Evolutionary conservation across 1,140 invertebrate species (phyloP).

Genomic region (Portunus trituberculatus): DNA sequence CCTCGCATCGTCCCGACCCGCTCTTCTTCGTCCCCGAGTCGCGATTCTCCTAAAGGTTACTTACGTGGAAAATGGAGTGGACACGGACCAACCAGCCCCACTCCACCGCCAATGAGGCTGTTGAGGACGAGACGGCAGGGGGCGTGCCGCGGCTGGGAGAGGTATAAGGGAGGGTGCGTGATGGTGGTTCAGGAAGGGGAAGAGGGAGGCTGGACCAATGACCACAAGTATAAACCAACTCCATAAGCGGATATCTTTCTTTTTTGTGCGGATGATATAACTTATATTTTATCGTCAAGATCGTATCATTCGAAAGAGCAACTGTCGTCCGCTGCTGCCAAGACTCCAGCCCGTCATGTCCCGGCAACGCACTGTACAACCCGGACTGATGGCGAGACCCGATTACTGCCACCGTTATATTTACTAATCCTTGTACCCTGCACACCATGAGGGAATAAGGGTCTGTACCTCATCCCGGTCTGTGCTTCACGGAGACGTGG

Average conservation of each 20-base stretch:
- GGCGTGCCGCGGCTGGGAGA: not conserved
- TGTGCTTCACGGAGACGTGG: slow-evolving; percentile 25
- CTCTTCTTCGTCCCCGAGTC: not conserved
- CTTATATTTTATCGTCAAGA: slow-evolving; percentile 62
- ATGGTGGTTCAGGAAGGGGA: not conserved
- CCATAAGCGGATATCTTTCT: slow-evolving; percentile 57
- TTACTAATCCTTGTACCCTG: not conserved
- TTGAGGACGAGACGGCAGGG: not conserved
- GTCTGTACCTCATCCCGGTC: not conserved
- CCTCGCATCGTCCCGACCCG: not conserved
- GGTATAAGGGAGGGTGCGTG: not conserved
- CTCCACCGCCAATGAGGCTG: not conserved
- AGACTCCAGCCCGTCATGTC: not conserved
- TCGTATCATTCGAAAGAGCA: slow-evolving; percentile 44
- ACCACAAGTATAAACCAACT: slow-evolving; percentile 49
- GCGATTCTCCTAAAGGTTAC: too few relatives aligned
- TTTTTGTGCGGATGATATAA: slow-evolving; percentile 51
- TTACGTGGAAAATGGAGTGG: not conserved
- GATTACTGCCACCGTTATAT: not conserved
- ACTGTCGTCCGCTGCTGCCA: slow-evolving; percentile 34
- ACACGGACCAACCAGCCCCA: not conserved
- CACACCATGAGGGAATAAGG: not conserved
- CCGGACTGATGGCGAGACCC: too few relatives aligned
- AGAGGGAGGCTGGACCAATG: not conserved
- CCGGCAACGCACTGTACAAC: not conserved